Percentiles rank a stretch among this genome's conserved stretches.
phyloP scores from a whole-genome alignment of 1,140 invertebrate genomes.

The Diploscapter pachys region DNA sequence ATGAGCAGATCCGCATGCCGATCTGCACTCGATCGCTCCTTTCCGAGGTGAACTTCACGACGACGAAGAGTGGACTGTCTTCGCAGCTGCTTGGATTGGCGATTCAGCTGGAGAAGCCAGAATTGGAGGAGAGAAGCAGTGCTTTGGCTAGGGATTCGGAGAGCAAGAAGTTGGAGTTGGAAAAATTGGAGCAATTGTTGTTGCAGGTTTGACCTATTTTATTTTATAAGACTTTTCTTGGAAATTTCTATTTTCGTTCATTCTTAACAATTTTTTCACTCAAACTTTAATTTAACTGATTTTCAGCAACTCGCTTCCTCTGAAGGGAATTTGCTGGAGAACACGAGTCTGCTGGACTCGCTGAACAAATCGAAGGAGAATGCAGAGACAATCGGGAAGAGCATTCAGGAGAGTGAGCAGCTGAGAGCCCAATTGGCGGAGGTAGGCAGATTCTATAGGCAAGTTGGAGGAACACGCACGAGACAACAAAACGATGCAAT shows the following conservation, averaged over 20 bases:
- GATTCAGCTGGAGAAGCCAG: conserved; percentile 71
- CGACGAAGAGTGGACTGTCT: conserved; percentile 74
- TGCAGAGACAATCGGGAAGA: conserved; percentile 74
- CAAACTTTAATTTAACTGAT: too few species aligned
- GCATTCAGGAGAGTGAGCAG: conserved; percentile 73
- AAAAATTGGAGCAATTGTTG: conserved; percentile 75
- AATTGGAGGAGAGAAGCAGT: conserved; percentile 72
- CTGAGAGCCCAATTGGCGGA: conserved; percentile 63
- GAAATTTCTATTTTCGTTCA: too few species aligned
- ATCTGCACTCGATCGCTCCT: conserved; percentile 62
- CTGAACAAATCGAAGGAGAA: conserved; percentile 86
- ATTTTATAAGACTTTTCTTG: too few species aligned
- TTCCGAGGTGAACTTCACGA: conserved; percentile 77
- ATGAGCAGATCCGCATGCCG: conserved; percentile 65
- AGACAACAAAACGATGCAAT: too few species aligned
- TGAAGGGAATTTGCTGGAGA: conserved; percentile 81
- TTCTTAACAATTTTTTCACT: too few species aligned
- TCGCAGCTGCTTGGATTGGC: conserved; percentile 66
- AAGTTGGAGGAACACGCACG: too few species aligned
- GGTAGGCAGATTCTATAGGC: conserved; percentile 66
- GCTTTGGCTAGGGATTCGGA: conserved; percentile 74
- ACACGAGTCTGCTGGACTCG: conserved; percentile 79
- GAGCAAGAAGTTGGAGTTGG: conserved; percentile 73
- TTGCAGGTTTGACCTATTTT: conserved; percentile 60
- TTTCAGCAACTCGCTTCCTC: conserved; percentile 71